phyloP scores from a whole-genome alignment of 2,113 vertebrate species.

The Promerops cafer region DNA sequence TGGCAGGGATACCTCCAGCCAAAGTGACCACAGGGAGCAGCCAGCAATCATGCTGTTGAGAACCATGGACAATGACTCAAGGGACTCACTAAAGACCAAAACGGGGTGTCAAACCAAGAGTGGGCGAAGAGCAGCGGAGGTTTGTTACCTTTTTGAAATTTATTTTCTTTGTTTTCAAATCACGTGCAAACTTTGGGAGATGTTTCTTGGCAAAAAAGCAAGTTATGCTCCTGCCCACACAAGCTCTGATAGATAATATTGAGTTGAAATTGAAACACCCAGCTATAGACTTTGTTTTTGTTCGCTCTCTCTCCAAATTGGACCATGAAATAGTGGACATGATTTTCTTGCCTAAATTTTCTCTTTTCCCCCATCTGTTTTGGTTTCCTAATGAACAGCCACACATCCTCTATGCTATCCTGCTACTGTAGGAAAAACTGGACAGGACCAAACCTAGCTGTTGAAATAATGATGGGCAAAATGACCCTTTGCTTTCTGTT shows the following conservation, averaged over 20 bases:
- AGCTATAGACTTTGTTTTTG: not conserved
- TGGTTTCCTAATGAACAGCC: conserved; percentile 36
- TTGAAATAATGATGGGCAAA: conserved; percentile 31
- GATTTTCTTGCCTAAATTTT: conserved; percentile 42
- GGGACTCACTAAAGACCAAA: not conserved
- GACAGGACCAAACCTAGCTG: conserved; percentile 9
- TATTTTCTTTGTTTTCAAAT: conserved; percentile 47
- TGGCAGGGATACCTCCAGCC: not conserved
- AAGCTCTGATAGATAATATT: conserved; percentile 38
- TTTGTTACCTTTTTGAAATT: conserved; percentile 45
- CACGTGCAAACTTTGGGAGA: conserved; percentile 8
- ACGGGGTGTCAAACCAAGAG: not conserved
- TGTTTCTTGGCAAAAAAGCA: conserved; percentile 38
- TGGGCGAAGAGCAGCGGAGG: not conserved
- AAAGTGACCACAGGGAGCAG: not conserved
- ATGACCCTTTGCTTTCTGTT: conserved; percentile 45
- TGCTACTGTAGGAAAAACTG: conserved; percentile 40
- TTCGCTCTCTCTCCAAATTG: not conserved
- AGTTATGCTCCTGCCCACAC: conserved; percentile 2
- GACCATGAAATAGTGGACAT: not conserved
- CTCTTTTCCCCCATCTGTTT: conserved; percentile 18
- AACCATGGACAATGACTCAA: fast-evolving
- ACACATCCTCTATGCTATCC: not conserved
- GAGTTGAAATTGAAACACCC: conserved; percentile 29
- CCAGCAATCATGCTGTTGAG: not conserved